Percentiles rank a stretch among this genome's conserved stretches.
phyloP scores from a whole-genome alignment of 1,140 invertebrate genomes.

The Zaprionus inermis region DNA sequence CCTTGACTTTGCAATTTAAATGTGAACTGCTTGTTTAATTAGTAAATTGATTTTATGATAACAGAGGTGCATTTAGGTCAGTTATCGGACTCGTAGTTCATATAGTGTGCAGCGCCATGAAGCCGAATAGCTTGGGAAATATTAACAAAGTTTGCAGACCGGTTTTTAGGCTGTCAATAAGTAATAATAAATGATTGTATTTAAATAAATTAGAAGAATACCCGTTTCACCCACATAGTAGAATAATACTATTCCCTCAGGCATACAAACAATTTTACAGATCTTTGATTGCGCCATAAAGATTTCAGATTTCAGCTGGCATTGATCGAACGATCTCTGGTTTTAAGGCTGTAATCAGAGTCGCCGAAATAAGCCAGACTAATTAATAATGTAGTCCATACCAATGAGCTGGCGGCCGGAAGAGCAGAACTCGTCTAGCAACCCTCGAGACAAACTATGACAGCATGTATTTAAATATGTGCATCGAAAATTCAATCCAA shows the following conservation, averaged over 20 bases:
- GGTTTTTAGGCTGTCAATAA: background rate
- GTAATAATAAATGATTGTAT: background rate
- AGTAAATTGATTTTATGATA: background rate
- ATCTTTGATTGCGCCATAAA: background rate
- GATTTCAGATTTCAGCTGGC: background rate
- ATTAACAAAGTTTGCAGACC: background rate
- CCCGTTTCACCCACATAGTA: background rate
- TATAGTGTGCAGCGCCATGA: background rate
- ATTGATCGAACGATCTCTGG: background rate
- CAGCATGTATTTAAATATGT: background rate
- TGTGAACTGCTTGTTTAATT: background rate
- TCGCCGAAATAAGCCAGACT: background rate
- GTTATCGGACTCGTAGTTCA: background rate
- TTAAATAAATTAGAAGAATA: background rate
- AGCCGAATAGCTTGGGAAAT: background rate
- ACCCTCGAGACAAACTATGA: background rate
- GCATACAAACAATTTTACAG: background rate
- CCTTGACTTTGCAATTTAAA: background rate
- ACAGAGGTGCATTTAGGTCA: background rate
- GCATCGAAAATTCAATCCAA: background rate
- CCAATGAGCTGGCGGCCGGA: background rate
- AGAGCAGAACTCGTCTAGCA: constrained; percentile 3
- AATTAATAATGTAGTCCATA: constrained; percentile 2
- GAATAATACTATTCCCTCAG: background rate
- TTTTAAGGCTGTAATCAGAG: background rate